phyloP scores from a whole-genome alignment of 2,113 vertebrate species.

The Labeo rohita region DNA sequence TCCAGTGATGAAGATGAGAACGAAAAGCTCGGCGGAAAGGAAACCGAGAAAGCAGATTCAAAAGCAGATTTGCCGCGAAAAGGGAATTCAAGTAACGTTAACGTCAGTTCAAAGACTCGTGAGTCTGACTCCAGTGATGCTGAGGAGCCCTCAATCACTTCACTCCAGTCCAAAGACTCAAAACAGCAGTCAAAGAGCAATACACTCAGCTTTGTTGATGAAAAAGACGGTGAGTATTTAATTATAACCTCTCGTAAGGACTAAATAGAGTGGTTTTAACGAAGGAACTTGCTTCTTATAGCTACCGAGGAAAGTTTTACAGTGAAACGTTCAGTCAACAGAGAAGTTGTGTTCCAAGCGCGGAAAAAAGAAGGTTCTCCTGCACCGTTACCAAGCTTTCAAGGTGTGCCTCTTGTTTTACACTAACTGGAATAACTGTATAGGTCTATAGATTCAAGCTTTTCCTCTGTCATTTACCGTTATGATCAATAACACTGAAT shows the following conservation, averaged over 20 bases:
- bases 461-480: too few species aligned
- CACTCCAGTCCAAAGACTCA: not conserved
- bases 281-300: not conserved
- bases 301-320: conserved; percentile 64
- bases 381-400: not conserved
- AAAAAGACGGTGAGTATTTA: conserved; percentile 56
- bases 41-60: not conserved
- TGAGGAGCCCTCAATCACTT: not conserved
- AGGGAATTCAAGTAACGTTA: conserved; percentile 33
- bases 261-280: not conserved
- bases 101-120: conserved; percentile 22
- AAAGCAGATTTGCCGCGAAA: conserved; percentile 3
- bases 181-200: conserved; percentile 9
- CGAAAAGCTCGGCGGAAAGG: not conserved
- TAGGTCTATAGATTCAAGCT: not conserved
- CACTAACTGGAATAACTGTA: not conserved
- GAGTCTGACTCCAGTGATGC: conserved; percentile 11
- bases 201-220: conserved; percentile 54
- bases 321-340: conserved; percentile 70
- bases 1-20: conserved; percentile 64
- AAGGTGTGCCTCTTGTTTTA: conserved; percentile 13
- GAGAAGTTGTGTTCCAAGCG: conserved; percentile 70
- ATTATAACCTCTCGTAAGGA: not conserved
- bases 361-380: conserved; percentile 67
- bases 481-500: not conserved